Percentiles rank a stretch among this genome's conserved stretches.
Conservation (phyloP, 2,113 vertebrate species). For the Hydrochoerus hydrochaeris region DNA sequence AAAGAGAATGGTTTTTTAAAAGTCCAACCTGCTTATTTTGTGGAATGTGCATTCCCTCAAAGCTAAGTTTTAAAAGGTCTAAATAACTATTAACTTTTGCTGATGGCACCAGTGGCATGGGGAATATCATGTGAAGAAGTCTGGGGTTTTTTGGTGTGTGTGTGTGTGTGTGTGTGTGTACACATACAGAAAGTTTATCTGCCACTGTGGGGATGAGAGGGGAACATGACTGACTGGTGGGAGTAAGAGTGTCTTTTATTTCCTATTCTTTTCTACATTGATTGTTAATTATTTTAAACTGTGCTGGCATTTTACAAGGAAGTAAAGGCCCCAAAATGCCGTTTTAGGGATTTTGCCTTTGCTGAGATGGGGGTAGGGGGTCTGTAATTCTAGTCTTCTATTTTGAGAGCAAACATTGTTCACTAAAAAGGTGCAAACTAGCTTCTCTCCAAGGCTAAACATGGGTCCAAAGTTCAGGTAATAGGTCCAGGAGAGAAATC, state of each 20-base stretch:
- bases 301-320: slow-evolving; percentile 34
- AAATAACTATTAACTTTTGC: neutral
- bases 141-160: neutral
- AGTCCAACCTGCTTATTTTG: slow-evolving; percentile 17
- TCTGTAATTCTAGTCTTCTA: slow-evolving; percentile 28
- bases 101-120: neutral
- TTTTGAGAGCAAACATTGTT: slow-evolving; percentile 67
- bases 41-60: neutral
- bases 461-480: slow-evolving; percentile 47
- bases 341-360: neutral
- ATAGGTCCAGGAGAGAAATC: neutral
- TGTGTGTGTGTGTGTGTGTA: slow-evolving; percentile 1
- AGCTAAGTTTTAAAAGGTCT: slow-evolving; percentile 9
- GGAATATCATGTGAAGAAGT: neutral
- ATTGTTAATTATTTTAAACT: slow-evolving; percentile 65
- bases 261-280: neutral
- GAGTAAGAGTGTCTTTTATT: slow-evolving; percentile 34
- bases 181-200: slow-evolving; percentile 43
- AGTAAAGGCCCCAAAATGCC: neutral
- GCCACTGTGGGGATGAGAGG: neutral
- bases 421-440: slow-evolving; percentile 50
- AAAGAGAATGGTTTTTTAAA: slow-evolving; percentile 44
- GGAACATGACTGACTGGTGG: neutral
- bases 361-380: neutral
- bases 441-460: slow-evolving; percentile 54